phyloP scores from a whole-genome alignment of 2,113 vertebrate species.

The Pygoscelis antarcticus region DNA sequence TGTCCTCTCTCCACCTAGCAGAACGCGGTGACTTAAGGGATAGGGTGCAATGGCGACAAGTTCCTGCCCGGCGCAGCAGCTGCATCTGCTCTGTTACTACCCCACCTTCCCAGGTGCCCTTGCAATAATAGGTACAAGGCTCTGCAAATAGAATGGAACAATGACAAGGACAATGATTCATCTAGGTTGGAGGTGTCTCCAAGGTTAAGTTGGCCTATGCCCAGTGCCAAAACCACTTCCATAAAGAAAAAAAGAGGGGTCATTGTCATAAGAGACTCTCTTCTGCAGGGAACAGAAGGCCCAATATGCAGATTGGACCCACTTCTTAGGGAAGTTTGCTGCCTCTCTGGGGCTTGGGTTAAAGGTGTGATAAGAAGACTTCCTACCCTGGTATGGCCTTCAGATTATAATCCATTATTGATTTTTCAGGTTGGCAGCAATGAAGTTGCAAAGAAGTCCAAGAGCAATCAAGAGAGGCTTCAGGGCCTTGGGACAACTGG shows the following conservation, averaged over 20 bases:
- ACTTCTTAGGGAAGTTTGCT: background rate
- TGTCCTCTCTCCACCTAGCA: background rate
- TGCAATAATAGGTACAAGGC: background rate
- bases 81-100: background rate
- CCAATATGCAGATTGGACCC: too few species aligned
- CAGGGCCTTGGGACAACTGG: background rate
- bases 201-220: background rate
- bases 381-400: background rate
- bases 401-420: background rate
- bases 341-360: background rate
- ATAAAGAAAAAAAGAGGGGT: background rate
- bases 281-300: background rate
- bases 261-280: background rate
- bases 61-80: background rate
- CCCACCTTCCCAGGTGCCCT: background rate
- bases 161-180: background rate
- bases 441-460: background rate
- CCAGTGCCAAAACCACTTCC: background rate
- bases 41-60: background rate
- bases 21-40: background rate
- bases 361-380: background rate
- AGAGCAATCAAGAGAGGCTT: background rate
- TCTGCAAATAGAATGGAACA: background rate
- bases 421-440: background rate
- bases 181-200: background rate